phyloP scores from a whole-genome alignment of 2,113 vertebrate genomes.

The Mormyrus iriodes region DNA sequence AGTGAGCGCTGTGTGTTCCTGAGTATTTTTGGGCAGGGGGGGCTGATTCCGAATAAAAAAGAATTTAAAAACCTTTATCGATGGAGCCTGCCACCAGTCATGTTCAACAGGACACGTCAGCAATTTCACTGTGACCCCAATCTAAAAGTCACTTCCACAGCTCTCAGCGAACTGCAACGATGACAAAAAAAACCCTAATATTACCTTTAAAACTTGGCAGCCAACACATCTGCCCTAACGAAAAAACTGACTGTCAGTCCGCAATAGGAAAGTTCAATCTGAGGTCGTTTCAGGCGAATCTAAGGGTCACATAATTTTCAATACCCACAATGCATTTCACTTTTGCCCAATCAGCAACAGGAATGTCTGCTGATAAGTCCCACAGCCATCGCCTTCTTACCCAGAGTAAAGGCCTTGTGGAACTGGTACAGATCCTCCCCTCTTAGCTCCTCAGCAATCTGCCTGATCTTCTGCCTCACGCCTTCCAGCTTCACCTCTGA shows the following conservation, averaged over 20 bases:
- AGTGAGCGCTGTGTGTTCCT: not conserved
- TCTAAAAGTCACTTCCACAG: not conserved
- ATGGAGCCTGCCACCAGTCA: not conserved
- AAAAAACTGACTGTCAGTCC: not conserved
- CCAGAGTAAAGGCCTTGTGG: slow-evolving; percentile 85
- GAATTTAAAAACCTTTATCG: not conserved
- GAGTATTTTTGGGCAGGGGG: not conserved
- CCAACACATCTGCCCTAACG: not conserved
- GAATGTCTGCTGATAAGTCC: not conserved
- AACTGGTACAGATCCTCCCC: slow-evolving; percentile 91
- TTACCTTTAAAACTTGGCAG: not conserved
- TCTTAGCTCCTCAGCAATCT: slow-evolving; percentile 80
- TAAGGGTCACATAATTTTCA: not conserved
- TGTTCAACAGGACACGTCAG: not conserved
- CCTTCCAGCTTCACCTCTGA: slow-evolving; percentile 79
- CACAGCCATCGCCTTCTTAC: slow-evolving; percentile 47
- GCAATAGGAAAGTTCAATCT: not conserved
- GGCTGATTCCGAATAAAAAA: not conserved
- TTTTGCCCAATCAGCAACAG: not conserved
- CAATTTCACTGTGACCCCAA: not conserved
- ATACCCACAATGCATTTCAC: not conserved
- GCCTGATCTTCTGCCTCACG: slow-evolving; percentile 82
- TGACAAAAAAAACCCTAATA: not conserved
- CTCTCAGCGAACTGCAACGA: not conserved
- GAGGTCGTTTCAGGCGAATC: not conserved